Percentiles rank a stretch among this genome's conserved stretches.
Evolutionary conservation across 2,113 vertebrate species (phyloP).

Genomic region (Rhodinocichla rosea): DNA sequence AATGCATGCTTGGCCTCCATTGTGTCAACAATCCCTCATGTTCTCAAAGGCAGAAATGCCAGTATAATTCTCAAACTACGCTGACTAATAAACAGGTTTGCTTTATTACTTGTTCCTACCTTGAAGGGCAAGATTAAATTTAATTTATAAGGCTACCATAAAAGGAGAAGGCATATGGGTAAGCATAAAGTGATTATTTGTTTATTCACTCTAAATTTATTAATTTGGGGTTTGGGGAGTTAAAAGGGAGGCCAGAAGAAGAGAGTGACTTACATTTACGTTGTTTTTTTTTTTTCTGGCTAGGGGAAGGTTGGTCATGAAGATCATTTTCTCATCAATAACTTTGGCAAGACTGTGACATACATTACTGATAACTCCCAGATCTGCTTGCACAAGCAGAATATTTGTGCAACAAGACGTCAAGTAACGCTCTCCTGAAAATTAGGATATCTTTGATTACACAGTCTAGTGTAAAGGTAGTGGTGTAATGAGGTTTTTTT

Average conservation of each 20-base stretch:
- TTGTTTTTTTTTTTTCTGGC: background rate
- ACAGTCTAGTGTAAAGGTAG: background rate
- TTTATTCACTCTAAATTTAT: background rate
- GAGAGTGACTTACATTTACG: background rate
- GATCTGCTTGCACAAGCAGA: background rate
- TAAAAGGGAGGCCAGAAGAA: background rate
- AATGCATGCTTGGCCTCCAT: slow-evolving; percentile 46
- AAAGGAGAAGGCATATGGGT: background rate
- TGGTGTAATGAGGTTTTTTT: background rate
- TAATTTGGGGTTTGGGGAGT: background rate
- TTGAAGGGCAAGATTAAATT: background rate
- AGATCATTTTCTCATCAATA: background rate
- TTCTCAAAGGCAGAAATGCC: background rate
- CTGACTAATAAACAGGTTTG: background rate
- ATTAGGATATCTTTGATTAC: background rate
- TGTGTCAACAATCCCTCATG: slow-evolving; percentile 42
- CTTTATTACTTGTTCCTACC: background rate
- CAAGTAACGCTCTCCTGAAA: background rate
- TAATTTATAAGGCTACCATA: background rate
- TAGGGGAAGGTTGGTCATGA: background rate
- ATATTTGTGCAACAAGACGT: background rate
- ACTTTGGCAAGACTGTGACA: background rate
- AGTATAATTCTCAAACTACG: background rate
- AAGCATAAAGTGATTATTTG: background rate
- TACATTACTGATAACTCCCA: background rate